These are phyloP conservation scores for Notospermus geniculatus DNA, from an alignment of 1,140 invertebrate genomes.

Conservation along the genomic window DNA sequence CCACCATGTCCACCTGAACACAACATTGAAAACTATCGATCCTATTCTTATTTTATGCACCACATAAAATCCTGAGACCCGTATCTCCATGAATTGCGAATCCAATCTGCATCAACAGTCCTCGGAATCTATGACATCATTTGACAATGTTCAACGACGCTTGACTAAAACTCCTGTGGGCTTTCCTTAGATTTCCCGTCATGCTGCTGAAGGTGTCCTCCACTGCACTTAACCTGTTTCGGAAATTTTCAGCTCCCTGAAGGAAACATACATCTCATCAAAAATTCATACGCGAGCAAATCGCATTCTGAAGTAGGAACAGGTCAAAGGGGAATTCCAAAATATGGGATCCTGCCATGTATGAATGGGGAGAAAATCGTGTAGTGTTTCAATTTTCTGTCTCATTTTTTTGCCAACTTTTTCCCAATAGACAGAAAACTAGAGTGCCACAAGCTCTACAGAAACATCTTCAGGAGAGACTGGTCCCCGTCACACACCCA, in stretches of 20 bases:
- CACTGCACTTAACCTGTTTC: not conserved
- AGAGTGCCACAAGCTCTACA: not conserved
- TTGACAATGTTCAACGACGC: not conserved
- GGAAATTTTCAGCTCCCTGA: constrained; percentile 1
- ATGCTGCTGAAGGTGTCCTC: constrained; percentile 3
- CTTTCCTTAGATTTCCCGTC: not conserved
- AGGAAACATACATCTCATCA: not conserved
- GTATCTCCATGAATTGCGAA: too few relatives aligned
- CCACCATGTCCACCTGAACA: too few relatives aligned
- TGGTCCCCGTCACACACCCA: not conserved
- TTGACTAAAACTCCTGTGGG: not conserved
- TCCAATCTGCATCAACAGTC: too few relatives aligned
- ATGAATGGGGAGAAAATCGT: not conserved
- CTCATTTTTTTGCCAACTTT: not conserved
- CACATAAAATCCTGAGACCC: too few relatives aligned
- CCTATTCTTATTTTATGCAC: too few relatives aligned
- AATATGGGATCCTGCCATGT: not conserved
- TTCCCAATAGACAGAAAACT: not conserved
- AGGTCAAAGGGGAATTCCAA: not conserved
- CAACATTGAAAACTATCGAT: too few relatives aligned
- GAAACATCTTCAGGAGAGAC: not conserved
- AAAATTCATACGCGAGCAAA: not conserved
- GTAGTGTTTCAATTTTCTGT: not conserved
- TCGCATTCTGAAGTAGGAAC: not conserved
- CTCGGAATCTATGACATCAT: too few relatives aligned